Percentiles rank a stretch among this genome's conserved stretches.
Evolutionary conservation across 1,140 invertebrate species (phyloP).

Genomic region (Atta texana): DNA sequence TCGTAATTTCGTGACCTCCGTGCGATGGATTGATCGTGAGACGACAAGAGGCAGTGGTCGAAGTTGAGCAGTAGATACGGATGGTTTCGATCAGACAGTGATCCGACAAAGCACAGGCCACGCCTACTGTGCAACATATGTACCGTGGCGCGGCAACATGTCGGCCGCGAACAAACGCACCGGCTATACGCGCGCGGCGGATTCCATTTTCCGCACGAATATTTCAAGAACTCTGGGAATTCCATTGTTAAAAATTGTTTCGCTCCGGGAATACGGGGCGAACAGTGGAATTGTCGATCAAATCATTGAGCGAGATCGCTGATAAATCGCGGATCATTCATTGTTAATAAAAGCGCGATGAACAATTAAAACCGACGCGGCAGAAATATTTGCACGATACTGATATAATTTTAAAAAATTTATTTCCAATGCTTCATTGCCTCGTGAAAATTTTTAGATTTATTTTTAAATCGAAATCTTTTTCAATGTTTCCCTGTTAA

Average conservation of each 20-base stretch:
- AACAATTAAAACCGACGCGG: slow-evolving; percentile 1
- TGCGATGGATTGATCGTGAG: slow-evolving; percentile 23
- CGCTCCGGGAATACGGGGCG: not conserved
- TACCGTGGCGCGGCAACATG: slow-evolving; percentile 53
- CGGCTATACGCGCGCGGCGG: slow-evolving; percentile 24
- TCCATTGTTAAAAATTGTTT: slow-evolving; percentile 61
- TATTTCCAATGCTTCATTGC: not conserved
- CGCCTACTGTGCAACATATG: slow-evolving; percentile 53
- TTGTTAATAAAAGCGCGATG: slow-evolving; percentile 29
- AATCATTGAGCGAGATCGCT: slow-evolving; percentile 37
- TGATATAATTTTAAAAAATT: not conserved
- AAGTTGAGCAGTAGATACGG: slow-evolving; percentile 57
- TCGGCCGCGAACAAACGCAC: slow-evolving; percentile 56
- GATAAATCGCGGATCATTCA: slow-evolving; percentile 22
- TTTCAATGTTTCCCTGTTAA: not conserved
- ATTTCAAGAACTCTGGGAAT: slow-evolving; percentile 55
- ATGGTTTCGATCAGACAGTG: slow-evolving; percentile 51
- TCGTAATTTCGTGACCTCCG: not conserved
- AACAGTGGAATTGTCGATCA: slow-evolving; percentile 35
- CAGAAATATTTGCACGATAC: not conserved
- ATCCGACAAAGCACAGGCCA: slow-evolving; percentile 61
- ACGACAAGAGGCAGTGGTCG: slow-evolving; percentile 25
- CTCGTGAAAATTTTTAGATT: slow-evolving; percentile 1
- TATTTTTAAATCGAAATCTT: slow-evolving; percentile 6
- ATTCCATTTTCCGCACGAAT: slow-evolving; percentile 40